Percentiles rank a stretch among this genome's conserved stretches.
phyloP scores from a whole-genome alignment of 2,113 vertebrate genomes.

The Trichechus manatus region DNA sequence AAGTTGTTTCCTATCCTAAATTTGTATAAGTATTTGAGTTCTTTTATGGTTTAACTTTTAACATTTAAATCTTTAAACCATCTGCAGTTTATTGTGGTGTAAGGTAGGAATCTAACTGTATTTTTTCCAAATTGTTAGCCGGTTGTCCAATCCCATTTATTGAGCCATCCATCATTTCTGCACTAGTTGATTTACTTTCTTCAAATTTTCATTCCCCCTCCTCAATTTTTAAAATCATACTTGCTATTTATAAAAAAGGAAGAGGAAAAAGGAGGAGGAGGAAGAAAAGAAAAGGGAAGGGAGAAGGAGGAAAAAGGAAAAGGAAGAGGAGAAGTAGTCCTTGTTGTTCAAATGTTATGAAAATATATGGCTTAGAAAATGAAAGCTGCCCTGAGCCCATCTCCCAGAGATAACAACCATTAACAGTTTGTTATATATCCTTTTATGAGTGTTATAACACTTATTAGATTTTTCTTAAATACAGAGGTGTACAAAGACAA shows the following conservation, averaged over 20 bases:
- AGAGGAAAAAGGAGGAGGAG: background rate
- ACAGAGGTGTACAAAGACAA: conserved; percentile 22
- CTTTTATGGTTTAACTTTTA: conserved; percentile 49
- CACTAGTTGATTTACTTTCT: conserved; percentile 60
- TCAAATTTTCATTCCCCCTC: conserved; percentile 54
- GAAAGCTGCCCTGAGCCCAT: background rate
- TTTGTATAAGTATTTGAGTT: background rate
- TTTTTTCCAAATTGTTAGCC: conserved; percentile 75
- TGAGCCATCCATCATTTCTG: conserved; percentile 68
- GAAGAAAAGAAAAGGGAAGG: background rate
- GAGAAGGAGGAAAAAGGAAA: background rate
- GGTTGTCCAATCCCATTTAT: conserved; percentile 54
- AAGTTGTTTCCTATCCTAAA: background rate
- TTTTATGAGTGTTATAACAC: background rate
- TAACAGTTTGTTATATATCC: background rate
- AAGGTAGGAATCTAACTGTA: conserved; percentile 71
- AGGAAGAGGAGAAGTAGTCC: background rate
- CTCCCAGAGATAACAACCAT: background rate
- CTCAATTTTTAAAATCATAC: conserved; percentile 41
- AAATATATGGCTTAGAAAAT: background rate
- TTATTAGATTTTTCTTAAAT: conserved; percentile 22
- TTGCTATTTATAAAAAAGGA: background rate
- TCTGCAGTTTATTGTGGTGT: conserved; percentile 68
- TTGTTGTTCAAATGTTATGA: background rate
- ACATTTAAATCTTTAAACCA: conserved; percentile 58